Percentiles rank a stretch among this genome's conserved stretches.
Conservation (phyloP, 2,888 invertebrate genomes). For the Netelia virgata region DNA sequence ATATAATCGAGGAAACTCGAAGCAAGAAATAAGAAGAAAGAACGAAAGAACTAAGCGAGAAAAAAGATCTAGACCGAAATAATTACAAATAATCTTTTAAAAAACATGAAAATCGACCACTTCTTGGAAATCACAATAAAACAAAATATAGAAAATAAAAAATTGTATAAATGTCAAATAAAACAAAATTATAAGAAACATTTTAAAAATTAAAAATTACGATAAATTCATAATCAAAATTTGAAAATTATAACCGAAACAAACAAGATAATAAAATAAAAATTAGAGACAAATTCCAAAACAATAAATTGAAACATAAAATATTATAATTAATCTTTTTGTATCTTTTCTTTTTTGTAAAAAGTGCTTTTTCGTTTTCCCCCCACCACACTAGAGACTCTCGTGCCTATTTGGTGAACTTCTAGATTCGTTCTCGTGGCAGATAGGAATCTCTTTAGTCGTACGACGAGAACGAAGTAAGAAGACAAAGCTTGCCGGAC, state of each 20-base stretch:
- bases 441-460: constrained; percentile 61
- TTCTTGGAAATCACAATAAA: not conserved
- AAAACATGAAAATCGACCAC: not conserved
- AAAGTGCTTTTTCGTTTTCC: not conserved
- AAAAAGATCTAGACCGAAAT: not conserved
- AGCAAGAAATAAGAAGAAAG: not conserved
- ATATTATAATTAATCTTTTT: not conserved
- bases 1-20: not conserved
- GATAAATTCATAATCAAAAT: not conserved
- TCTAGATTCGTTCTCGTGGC: constrained; percentile 28
- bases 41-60: not conserved
- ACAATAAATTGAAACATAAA: not conserved
- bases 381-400: not conserved
- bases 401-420: not conserved
- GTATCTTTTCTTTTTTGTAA: constrained; percentile 3
- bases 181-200: not conserved
- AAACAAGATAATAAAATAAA: not conserved
- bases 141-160: not conserved
- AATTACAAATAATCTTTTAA: not conserved
- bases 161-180: constrained; percentile 26
- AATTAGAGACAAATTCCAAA: not conserved
- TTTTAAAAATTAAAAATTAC: too few species aligned
- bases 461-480: not conserved
- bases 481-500: constrained; percentile 41
- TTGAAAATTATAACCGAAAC: not conserved